phyloP scores from a whole-genome alignment of 2,797 vertebrate genomes.

The Falco biarmicus region DNA sequence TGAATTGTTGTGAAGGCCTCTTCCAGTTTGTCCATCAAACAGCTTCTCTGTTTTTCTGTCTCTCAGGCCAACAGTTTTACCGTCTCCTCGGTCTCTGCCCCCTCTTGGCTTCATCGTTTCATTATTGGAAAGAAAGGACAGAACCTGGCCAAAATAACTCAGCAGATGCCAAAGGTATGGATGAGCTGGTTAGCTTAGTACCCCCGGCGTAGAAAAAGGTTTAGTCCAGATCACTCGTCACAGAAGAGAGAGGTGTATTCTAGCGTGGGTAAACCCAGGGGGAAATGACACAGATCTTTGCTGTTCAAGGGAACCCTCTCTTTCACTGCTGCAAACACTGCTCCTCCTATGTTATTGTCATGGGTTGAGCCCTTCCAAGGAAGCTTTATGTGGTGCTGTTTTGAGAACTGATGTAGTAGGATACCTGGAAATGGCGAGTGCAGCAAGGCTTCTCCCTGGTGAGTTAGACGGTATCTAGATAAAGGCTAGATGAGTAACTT shows the following conservation, averaged over 20 bases:
- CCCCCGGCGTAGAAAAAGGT: not conserved
- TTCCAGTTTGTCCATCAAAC: not conserved
- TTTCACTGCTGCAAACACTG: not conserved
- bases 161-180: constrained; percentile 97
- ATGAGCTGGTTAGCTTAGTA: not conserved
- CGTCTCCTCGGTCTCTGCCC: constrained; percentile 93
- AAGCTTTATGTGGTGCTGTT: not conserved
- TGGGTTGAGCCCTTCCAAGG: not conserved
- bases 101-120: constrained; percentile 99
- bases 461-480: not conserved
- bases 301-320: not conserved
- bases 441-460: not conserved
- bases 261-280: not conserved
- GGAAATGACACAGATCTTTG: not conserved
- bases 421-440: not conserved
- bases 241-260: not conserved
- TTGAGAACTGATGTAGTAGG: not conserved
- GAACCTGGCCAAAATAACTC: constrained; percentile 98
- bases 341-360: not conserved
- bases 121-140: constrained; percentile 99
- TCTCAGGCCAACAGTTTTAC: constrained; percentile 96
- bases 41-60: not conserved
- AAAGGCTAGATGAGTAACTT: not conserved
- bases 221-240: not conserved
- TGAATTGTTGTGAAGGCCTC: not conserved